These are phyloP conservation scores for Ryuthela nishihirai DNA, from an alignment of 2,888 invertebrate species.

Conservation along the genomic window DNA sequence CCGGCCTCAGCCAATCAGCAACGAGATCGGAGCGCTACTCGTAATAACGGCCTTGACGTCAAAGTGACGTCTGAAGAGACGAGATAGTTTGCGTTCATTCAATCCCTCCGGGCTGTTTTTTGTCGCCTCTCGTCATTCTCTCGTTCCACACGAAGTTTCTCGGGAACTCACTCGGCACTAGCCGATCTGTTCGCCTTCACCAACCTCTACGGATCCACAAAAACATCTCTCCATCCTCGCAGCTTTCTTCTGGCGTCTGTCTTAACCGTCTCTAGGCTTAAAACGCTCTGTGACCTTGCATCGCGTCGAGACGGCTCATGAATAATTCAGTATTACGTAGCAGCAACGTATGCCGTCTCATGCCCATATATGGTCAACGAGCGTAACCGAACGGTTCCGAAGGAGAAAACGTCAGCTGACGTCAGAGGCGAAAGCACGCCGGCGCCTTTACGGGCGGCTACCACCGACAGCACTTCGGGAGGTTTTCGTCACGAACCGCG, in stretches of 20 bases:
- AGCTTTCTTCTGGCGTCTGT: not conserved
- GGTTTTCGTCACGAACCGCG: too few species aligned
- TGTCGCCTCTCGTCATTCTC: too few species aligned
- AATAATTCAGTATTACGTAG: slow-evolving; percentile 29
- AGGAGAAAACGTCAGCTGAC: slow-evolving; percentile 24
- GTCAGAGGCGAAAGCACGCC: slow-evolving; percentile 27
- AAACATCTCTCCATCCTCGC: too few species aligned
- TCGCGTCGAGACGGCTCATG: slow-evolving; percentile 15
- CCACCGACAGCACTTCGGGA: too few species aligned
- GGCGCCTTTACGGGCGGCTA: too few species aligned
- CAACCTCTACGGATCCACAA: too few species aligned
- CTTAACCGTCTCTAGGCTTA: not conserved
- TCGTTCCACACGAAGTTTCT: too few species aligned
- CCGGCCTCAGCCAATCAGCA: slow-evolving; percentile 31
- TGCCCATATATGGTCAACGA: slow-evolving; percentile 39
- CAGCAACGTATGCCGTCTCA: slow-evolving; percentile 22
- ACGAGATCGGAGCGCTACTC: slow-evolving; percentile 17
- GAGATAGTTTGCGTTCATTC: slow-evolving; percentile 26
- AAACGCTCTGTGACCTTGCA: not conserved
- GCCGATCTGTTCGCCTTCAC: too few species aligned
- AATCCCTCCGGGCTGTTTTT: slow-evolving; percentile 13
- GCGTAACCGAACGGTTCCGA: slow-evolving; percentile 27
- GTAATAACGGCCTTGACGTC: slow-evolving; percentile 16
- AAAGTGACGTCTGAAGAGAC: slow-evolving; percentile 30
- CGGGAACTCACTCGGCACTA: too few species aligned